Conservation (phyloP, 2,113 vertebrate species). For the Gymnogyps californianus region DNA sequence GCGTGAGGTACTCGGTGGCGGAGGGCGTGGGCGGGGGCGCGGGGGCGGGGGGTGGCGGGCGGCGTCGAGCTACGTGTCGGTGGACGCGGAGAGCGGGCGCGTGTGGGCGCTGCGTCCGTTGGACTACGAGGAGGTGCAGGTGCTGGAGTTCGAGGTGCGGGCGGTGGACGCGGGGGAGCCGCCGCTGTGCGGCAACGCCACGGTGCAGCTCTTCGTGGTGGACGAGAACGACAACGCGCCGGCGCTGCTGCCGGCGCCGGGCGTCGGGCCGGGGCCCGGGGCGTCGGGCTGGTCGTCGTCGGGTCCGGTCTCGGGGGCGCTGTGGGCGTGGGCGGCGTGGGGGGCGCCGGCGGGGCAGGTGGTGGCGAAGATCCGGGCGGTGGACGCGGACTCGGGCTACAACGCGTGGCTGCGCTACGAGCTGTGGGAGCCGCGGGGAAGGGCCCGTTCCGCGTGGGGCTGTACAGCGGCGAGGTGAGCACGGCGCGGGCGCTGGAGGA, state of each 20-base stretch:
- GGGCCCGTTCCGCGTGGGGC: conserved; percentile 29
- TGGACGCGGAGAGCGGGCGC: conserved; percentile 42
- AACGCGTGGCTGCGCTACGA: conserved; percentile 74
- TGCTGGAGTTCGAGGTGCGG: no score
- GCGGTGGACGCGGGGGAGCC: no score
- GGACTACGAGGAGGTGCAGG: no score
- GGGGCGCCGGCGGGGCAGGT: conserved; percentile 48
- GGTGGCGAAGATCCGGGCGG: conserved; percentile 70
- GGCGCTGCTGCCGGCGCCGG: no score
- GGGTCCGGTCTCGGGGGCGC: no score
- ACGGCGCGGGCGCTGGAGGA: conserved; percentile 66
- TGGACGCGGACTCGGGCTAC: conserved; percentile 73
- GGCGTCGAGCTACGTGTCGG: conserved; percentile 51
- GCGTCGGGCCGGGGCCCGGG: no score
- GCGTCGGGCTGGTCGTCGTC: no score
- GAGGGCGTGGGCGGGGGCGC: no score
- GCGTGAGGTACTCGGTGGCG: no score
- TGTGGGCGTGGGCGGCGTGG: not conserved
- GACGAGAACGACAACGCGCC: no score
- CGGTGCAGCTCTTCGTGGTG: no score
- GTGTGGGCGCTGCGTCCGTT: conserved; percentile 20
- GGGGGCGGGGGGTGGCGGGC: not conserved
- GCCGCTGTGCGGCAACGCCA: no score
- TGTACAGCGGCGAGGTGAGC: conserved; percentile 49
- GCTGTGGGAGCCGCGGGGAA: conserved; percentile 41